Conservation (phyloP, 2,113 vertebrate genomes). For the Phasianus colchicus region DNA sequence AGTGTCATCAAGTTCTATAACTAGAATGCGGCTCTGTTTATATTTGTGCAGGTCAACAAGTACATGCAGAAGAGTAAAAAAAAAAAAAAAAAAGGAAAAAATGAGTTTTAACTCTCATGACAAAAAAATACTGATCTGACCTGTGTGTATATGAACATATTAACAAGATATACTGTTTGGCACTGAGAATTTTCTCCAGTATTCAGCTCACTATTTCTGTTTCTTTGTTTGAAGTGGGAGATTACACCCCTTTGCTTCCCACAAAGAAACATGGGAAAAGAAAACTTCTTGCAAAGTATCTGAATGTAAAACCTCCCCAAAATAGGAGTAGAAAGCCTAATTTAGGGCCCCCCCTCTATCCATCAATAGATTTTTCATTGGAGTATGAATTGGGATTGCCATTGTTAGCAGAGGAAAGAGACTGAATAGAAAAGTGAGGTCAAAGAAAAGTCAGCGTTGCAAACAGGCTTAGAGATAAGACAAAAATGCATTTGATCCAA, state of each 20-base stretch:
- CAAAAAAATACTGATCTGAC: neutral
- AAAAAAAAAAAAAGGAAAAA: neutral
- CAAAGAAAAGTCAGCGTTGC: neutral
- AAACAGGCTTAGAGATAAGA: neutral
- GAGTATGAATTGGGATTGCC: neutral
- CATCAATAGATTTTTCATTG: neutral
- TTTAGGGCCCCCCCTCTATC: neutral
- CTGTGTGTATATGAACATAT: neutral
- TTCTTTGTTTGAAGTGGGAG: neutral
- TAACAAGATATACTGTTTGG: neutral
- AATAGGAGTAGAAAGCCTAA: neutral
- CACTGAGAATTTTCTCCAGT: neutral
- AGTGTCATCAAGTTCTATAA: neutral
- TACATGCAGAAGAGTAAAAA: neutral
- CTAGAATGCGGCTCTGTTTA: neutral
- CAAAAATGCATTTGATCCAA: neutral
- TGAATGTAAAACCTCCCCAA: neutral
- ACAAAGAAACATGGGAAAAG: neutral
- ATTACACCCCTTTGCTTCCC: neutral
- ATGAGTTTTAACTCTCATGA: neutral
- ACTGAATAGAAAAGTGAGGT: conserved; percentile 39
- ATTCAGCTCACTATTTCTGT: neutral
- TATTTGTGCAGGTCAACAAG: neutral
- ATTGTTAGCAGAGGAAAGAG: neutral
- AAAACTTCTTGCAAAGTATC: neutral